Percentiles rank a stretch among this genome's conserved stretches.
Evolutionary conservation across 2,888 invertebrate genomes (phyloP).

Genomic region (Agrotis clavis): DNA sequence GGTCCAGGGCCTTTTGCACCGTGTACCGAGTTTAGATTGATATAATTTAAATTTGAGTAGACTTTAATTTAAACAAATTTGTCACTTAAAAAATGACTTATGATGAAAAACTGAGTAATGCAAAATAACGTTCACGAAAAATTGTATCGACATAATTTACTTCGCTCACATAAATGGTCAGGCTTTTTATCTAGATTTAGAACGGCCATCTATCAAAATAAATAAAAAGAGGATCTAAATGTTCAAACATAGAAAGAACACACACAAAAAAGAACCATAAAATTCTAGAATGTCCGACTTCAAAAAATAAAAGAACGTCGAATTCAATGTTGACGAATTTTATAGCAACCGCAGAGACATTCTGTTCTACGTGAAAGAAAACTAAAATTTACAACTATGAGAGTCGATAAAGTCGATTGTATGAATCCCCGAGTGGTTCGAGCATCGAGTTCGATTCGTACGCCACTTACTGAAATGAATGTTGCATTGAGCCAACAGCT

Average conservation of each 20-base stretch:
- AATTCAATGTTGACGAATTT: slow-evolving; percentile 57
- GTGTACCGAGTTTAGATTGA: no score
- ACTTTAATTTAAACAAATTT: background rate
- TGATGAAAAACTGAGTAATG: no score
- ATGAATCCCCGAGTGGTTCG: slow-evolving; percentile 73
- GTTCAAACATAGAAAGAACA: slow-evolving; percentile 10
- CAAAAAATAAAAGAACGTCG: slow-evolving; percentile 44
- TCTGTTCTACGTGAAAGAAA: slow-evolving; percentile 65
- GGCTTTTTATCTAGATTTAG: background rate
- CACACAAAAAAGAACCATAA: slow-evolving; percentile 13
- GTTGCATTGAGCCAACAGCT: slow-evolving; percentile 70
- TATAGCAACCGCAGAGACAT: slow-evolving; percentile 54
- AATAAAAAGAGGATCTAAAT: slow-evolving; percentile 19
- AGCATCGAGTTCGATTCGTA: slow-evolving; percentile 61
- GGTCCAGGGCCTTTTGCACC: no score
- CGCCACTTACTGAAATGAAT: slow-evolving; percentile 76
- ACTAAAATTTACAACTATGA: slow-evolving; percentile 75
- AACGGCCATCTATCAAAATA: slow-evolving; percentile 6
- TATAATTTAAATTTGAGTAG: no score
- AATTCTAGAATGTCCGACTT: slow-evolving; percentile 4
- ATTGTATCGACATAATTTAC: background rate
- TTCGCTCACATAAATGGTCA: background rate
- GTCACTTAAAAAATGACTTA: background rate
- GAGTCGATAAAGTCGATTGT: slow-evolving; percentile 75
- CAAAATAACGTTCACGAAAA: background rate